phyloP scores from a whole-genome alignment of 1,140 invertebrate species.

The Himalopsyche phryganea region DNA sequence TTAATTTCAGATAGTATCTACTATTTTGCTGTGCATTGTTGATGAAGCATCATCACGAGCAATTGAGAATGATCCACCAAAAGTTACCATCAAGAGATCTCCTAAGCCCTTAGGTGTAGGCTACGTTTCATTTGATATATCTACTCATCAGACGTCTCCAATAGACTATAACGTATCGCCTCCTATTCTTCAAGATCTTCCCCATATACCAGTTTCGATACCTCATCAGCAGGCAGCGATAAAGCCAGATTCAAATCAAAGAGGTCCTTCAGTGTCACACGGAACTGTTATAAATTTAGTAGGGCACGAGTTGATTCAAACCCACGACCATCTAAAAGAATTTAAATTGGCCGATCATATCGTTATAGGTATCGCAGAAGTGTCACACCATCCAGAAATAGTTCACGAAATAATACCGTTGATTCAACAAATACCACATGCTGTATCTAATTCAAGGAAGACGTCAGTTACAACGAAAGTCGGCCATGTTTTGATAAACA shows the following conservation, averaged over 20 bases:
- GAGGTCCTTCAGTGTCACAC: conserved; percentile 18
- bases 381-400: background rate
- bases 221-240: conserved; percentile 14
- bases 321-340: conserved; percentile 9
- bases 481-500: conserved; percentile 8
- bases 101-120: conserved; percentile 8
- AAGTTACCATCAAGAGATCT: conserved; percentile 2
- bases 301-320: conserved; percentile 18
- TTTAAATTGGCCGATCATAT: conserved; percentile 11
- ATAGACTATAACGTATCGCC: too few relatives aligned
- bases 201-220: too few relatives aligned
- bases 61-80: too few relatives aligned
- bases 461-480: conserved; percentile 23
- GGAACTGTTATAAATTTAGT: conserved; percentile 21
- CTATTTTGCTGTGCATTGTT: too few relatives aligned
- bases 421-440: conserved; percentile 7
- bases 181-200: too few relatives aligned
- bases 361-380: background rate
- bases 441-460: conserved; percentile 19
- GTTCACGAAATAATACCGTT: conserved; percentile 3
- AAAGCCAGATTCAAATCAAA: conserved; percentile 7
- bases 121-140: conserved; percentile 7
- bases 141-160: background rate
- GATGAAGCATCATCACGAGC: too few relatives aligned
- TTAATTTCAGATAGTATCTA: too few relatives aligned